phyloP scores from a whole-genome alignment of 1,140 invertebrate genomes.

The Hirudo medicinalis region DNA sequence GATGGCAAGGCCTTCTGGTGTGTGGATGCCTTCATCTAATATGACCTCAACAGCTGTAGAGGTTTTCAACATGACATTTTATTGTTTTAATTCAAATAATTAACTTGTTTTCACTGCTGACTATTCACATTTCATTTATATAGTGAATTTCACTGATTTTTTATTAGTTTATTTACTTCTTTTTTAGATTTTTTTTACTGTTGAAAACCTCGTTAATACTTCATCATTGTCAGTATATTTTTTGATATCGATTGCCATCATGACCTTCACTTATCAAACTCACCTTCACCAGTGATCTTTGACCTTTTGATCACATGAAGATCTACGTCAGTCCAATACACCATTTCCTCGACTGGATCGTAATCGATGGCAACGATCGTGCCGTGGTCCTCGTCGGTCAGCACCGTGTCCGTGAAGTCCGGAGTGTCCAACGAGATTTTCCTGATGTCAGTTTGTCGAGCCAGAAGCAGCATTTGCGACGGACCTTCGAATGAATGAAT shows the following conservation, averaged over 20 bases:
- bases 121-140: background rate
- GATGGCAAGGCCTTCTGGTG: constrained; percentile 73
- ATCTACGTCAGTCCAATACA: constrained; percentile 84
- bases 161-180: too few species aligned
- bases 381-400: constrained; percentile 52
- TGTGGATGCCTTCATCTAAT: constrained; percentile 52
- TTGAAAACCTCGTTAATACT: background rate
- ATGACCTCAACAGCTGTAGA: constrained; percentile 31
- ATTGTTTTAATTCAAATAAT: background rate
- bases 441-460: constrained; percentile 43
- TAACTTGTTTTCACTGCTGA: background rate
- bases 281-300: constrained; percentile 61
- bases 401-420: constrained; percentile 68
- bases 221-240: background rate
- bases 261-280: background rate
- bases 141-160: too few species aligned
- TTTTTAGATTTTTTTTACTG: too few species aligned
- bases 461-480: constrained; percentile 64
- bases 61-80: background rate
- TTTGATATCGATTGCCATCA: background rate
- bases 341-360: constrained; percentile 65
- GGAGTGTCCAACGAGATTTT: constrained; percentile 43
- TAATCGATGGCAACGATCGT: constrained; percentile 78
- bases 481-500: constrained; percentile 44
- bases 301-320: constrained; percentile 59